Evolutionary conservation across 2,888 invertebrate genomes (phyloP), one percentile per base, ranked within the genome.

Genomic region (Sisyra terminalis): DNA sequence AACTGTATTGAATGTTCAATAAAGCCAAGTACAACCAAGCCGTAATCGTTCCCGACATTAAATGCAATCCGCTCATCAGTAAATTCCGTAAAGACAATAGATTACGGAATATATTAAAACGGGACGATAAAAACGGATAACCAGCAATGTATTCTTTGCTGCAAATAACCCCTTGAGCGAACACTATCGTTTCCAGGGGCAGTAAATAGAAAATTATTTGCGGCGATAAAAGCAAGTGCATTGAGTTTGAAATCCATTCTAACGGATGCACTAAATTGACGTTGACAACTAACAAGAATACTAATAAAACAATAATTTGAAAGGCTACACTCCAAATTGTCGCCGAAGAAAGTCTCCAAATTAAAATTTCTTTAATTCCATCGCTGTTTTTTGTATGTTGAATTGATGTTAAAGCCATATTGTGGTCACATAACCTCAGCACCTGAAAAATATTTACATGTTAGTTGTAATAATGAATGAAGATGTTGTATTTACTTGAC

Each of bases 121-220:
- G 69, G 10, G 76, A 80, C 31, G 73, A 67, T 47, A 71, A 69
- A 51, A 75, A 80, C 0, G 67, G 66, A 30, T 70, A 61, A 39
- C 71, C 70, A 14, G 68, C 63, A 16, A 81, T 66, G 50, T 80
- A 79, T 48, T 75, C 75, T 53, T 77, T 79, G 37, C 78, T 78
- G 53, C 78, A 75, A 29, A 79, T 66, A 32, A 80, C 64, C n/a
- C 82, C 78, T 61, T 82, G 81, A 5, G 78, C 66, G 46, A 78
- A 71, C 8, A 80, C 73, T 1, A 79, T 69, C 17, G 66, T 55
- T 9, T 70, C 64, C 13, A 84, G 67, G 1, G 81, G 70, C 17
- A 77, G 58, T 37, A 79, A 69, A 50, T 74, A 78, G 1, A 77
- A 56, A 63, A 75, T 73, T 59, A 79, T 80, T 55, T 72, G 70